Evolutionary conservation across 2,113 vertebrate species (phyloP).

Genomic region (Accipiter virgatus): DNA sequence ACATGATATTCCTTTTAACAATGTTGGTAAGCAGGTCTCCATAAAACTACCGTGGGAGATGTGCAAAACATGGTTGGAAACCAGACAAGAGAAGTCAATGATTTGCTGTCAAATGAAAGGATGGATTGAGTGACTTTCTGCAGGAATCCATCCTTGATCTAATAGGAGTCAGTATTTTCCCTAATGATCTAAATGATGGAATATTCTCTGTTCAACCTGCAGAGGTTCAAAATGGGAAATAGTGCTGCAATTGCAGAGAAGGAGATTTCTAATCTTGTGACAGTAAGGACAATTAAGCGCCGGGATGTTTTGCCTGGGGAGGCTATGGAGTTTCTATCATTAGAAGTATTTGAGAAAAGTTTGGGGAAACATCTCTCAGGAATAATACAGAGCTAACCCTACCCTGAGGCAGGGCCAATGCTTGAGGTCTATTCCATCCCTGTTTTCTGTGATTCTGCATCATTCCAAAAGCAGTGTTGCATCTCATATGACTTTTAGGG

Average conservation of each 20-base stretch:
- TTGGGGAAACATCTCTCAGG: background rate
- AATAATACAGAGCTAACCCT: background rate
- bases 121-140: constrained; percentile 48
- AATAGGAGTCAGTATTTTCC: constrained; percentile 23
- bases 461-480: background rate
- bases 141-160: constrained; percentile 29
- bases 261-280: background rate
- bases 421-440: background rate
- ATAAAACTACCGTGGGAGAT: background rate
- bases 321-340: background rate
- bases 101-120: constrained; percentile 6
- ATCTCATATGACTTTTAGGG: background rate
- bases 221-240: constrained; percentile 16
- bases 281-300: background rate
- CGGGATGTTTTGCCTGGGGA: background rate
- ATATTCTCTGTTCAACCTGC: background rate
- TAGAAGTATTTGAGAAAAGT: background rate
- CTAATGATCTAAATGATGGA: constrained; percentile 26
- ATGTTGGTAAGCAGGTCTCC: background rate
- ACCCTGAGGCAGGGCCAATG: background rate
- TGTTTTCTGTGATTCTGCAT: background rate
- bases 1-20: background rate
- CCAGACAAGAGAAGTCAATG: constrained; percentile 26
- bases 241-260: background rate
- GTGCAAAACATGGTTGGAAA: background rate